Conservation (phyloP, 2,888 invertebrate genomes). For the Ennomos quercinarius region DNA sequence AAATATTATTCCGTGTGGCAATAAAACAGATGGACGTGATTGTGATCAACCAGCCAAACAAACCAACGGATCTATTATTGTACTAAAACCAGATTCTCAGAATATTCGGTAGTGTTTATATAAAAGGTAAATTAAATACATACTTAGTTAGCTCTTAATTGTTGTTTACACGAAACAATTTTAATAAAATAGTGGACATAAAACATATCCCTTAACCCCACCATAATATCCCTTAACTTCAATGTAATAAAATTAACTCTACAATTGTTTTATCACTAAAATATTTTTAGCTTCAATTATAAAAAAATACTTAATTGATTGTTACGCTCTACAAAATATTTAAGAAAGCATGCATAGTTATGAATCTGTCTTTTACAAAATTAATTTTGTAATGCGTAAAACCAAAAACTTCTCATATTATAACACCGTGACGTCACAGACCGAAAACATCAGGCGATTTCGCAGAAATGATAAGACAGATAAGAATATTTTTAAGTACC, state of each 20-base stretch:
- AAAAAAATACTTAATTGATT: too few species aligned
- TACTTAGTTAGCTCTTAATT: neutral
- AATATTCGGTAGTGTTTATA: neutral
- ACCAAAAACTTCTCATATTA: neutral
- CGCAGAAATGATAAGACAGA: constrained; percentile 44
- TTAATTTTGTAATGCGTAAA: neutral
- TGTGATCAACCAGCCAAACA: neutral
- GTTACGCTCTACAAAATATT: too few species aligned
- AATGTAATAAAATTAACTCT: too few species aligned
- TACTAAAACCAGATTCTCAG: constrained; percentile 19
- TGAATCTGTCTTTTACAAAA: too few species aligned
- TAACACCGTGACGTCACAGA: constrained; percentile 37
- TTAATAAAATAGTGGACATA: too few species aligned
- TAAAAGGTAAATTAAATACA: too few species aligned
- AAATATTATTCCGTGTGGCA: constrained; percentile 8
- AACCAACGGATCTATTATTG: constrained; percentile 20
- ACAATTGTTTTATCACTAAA: too few species aligned
- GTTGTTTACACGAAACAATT: neutral
- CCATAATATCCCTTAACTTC: too few species aligned
- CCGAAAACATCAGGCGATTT: constrained; percentile 39
- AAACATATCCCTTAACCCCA: too few species aligned
- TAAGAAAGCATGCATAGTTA: too few species aligned
- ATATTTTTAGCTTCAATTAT: too few species aligned
- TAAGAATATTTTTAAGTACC: constrained; percentile 30
- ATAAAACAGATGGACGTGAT: constrained; percentile 15